Percentiles rank a stretch among this genome's conserved stretches.
Evolutionary conservation across 2,113 vertebrate genomes (phyloP).

Genomic region (Mus musculus): GRCm39 chrX:100703501-100704000

Average conservation of each 20-base stretch:
- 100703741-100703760: background rate
- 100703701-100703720: background rate
- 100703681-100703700: background rate
- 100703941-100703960: conserved; percentile 49
- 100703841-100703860: conserved; percentile 37
- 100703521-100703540: conserved; percentile 4
- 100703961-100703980: conserved; percentile 39
- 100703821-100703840: background rate
- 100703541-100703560: conserved; percentile 15
- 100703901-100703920: background rate
- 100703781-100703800: background rate
- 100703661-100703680: conserved; percentile 43
- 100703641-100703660: background rate
- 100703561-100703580: conserved; percentile 1
- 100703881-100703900: background rate
- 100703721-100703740: background rate
- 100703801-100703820: background rate
- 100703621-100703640: background rate
- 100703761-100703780: background rate
- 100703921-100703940: conserved; percentile 12
- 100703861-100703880: background rate
- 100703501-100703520: conserved; percentile 1
- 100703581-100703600: background rate
- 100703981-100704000: conserved; percentile 47
- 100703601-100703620: conserved; percentile 41